phyloP scores from a whole-genome alignment of 2,113 vertebrate species.

The Anthoscopus minutus region DNA sequence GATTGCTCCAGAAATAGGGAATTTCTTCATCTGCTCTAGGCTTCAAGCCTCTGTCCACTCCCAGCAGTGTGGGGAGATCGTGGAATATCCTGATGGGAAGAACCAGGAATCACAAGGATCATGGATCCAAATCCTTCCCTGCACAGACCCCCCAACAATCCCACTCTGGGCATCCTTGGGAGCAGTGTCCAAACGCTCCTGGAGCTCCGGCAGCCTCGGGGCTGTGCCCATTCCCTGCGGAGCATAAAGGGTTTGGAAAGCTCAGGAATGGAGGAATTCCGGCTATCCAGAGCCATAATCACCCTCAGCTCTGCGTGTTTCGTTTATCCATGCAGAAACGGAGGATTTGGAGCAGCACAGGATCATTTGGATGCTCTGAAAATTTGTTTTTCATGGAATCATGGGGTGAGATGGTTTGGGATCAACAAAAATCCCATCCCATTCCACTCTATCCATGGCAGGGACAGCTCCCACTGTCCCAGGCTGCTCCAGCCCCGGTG shows the following conservation, averaged over 20 bases:
- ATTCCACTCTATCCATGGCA: background rate
- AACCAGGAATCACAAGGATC: background rate
- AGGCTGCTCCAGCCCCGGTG: too few relatives aligned
- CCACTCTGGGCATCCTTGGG: background rate
- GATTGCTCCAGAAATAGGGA: background rate
- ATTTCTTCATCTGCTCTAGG: background rate
- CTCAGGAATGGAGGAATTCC: background rate
- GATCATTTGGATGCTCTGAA: rapidly evolving
- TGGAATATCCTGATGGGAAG: background rate
- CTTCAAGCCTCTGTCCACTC: background rate
- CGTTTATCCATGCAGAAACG: rapidly evolving
- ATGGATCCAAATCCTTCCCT: background rate
- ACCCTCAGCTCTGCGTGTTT: background rate
- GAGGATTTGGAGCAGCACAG: background rate
- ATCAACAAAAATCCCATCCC: background rate
- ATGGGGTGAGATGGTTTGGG: background rate
- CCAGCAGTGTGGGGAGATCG: rapidly evolving
- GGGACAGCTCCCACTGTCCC: too few relatives aligned
- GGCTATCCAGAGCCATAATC: background rate
- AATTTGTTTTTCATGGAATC: background rate
- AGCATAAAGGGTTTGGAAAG: background rate
- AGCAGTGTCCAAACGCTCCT: rapidly evolving
- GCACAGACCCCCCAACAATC: background rate
- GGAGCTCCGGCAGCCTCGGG: background rate
- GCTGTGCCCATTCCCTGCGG: background rate